Conservation (phyloP, 2,797 vertebrate species). For the Forpus xanthops region DNA sequence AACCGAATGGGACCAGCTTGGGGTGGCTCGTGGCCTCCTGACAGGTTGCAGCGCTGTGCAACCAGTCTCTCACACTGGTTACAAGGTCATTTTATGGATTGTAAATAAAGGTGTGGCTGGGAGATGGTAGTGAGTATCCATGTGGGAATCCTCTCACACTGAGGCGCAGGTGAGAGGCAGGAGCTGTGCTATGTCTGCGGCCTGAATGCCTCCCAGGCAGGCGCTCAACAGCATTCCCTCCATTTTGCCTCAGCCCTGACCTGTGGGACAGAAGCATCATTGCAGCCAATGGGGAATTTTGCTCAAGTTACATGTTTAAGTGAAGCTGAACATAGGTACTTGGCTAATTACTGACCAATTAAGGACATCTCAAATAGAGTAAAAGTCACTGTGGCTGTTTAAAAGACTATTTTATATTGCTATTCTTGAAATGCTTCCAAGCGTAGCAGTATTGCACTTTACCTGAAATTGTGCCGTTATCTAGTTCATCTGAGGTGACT, state of each 20-base stretch:
- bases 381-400: background rate
- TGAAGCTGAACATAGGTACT: background rate
- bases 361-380: background rate
- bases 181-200: fast-evolving
- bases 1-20: fast-evolving
- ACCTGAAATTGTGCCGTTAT: background rate
- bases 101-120: background rate
- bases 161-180: background rate
- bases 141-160: background rate
- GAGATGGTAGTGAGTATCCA: fast-evolving
- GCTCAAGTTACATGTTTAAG: background rate
- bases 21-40: fast-evolving
- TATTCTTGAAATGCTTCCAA: background rate
- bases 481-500: background rate
- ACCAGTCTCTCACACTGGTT: fast-evolving
- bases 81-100: fast-evolving
- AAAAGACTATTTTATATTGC: background rate
- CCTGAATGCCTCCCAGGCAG: fast-evolving
- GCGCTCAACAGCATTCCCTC: fast-evolving
- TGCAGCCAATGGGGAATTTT: fast-evolving
- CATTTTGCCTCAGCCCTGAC: background rate
- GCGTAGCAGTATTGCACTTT: background rate
- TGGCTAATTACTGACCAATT: background rate
- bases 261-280: background rate
- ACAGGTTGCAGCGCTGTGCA: fast-evolving